Conservation (phyloP, 2,888 invertebrate genomes). For the Apodemia mormo region DNA sequence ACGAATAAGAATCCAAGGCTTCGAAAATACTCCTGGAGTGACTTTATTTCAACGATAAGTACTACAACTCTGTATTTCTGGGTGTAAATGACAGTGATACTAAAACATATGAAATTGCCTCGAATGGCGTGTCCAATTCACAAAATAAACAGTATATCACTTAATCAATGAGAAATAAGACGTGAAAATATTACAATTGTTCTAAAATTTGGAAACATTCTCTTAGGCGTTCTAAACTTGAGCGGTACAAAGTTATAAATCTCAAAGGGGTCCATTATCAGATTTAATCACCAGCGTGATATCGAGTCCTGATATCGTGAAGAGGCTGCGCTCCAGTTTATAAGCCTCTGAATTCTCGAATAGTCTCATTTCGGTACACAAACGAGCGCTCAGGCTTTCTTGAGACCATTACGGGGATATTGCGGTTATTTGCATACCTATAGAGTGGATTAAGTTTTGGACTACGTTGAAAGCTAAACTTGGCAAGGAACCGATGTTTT, state of each 20-base stretch:
- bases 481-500: slow-evolving; percentile 20
- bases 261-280: slow-evolving; percentile 13
- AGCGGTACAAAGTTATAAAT: slow-evolving; percentile 7
- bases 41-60: no score
- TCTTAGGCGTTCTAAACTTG: background rate
- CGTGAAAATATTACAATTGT: no score
- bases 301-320: slow-evolving; percentile 16
- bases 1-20: no score
- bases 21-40: no score
- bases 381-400: slow-evolving; percentile 26
- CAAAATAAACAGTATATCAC: no score
- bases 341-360: slow-evolving; percentile 22
- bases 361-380: slow-evolving; percentile 24
- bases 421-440: slow-evolving; percentile 26
- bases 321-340: slow-evolving; percentile 14
- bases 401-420: slow-evolving; percentile 24
- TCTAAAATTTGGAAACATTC: background rate
- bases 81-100: no score
- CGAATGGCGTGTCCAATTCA: no score
- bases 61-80: no score
- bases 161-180: no score
- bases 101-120: no score
- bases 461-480: slow-evolving; percentile 18
- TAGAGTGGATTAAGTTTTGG: slow-evolving; percentile 26
- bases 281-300: slow-evolving; percentile 12